A percentile compares a stretch with the other conserved stretches of the same genome.
Conservation (phyloP, 23 tunicate genomes). For the Trididemnum nubilum region DNA sequence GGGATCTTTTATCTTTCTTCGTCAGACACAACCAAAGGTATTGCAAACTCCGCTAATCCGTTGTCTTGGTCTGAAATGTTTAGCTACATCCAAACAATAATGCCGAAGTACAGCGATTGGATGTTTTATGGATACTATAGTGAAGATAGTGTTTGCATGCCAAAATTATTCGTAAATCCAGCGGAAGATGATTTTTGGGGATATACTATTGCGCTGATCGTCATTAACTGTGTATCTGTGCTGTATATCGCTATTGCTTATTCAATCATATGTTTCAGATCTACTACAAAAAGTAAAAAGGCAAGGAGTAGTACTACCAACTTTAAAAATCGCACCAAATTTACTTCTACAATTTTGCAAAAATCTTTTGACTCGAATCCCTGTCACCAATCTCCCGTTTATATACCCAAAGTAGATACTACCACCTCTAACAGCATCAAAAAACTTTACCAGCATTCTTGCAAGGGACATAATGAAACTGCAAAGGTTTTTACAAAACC, state of each 20-base stretch:
- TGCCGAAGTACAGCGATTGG: conserved; percentile 64
- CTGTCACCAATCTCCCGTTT: neutral
- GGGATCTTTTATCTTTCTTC: conserved; percentile 42
- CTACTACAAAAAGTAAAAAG: conserved; percentile 12
- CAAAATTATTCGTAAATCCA: conserved; percentile 59
- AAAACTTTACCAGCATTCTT: neutral
- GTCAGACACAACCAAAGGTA: conserved; percentile 3
- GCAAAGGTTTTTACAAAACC: neutral
- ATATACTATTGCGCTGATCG: conserved; percentile 46
- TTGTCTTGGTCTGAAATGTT: conserved; percentile 52
- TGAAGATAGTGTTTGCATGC: conserved; percentile 87
- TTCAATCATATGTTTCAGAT: conserved; percentile 39
- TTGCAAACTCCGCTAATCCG: neutral
- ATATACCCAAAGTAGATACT: too few species aligned
- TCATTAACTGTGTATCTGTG: conserved; percentile 51
- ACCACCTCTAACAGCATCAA: neutral
- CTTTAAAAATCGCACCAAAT: neutral
- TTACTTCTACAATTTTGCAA: neutral
- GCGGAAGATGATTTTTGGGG: conserved; percentile 55
- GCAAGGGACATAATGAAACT: neutral
- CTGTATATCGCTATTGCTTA: conserved; percentile 65
- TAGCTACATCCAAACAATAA: neutral
- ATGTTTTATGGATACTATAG: conserved; percentile 80
- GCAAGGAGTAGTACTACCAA: neutral
- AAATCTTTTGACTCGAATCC: neutral